Conservation (phyloP, 53 echinoderm and acorn worm species). For the Temnopleurus reevesii region DNA sequence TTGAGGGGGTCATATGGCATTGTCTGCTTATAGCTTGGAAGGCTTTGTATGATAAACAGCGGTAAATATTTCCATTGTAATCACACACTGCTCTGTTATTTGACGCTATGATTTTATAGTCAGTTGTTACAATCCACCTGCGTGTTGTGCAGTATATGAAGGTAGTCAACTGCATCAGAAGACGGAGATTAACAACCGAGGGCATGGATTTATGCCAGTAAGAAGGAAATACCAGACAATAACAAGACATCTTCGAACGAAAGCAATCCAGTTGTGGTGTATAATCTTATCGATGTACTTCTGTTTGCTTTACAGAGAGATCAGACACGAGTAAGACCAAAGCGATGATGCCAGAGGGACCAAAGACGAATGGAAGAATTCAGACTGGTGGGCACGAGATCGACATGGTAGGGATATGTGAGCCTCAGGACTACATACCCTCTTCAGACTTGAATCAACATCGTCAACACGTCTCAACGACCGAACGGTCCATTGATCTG, state of each 20-base stretch:
- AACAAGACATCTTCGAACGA: not conserved
- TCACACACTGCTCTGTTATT: not conserved
- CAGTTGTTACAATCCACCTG: not conserved
- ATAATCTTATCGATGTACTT: not conserved
- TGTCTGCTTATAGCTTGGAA: not conserved
- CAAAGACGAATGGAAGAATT: slow-evolving; percentile 15
- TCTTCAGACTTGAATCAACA: not conserved
- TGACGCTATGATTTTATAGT: not conserved
- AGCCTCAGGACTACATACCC: not conserved
- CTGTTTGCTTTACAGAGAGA: slow-evolving; percentile 28
- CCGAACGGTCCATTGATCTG: not conserved
- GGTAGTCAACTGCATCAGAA: not conserved
- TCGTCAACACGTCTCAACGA: not conserved
- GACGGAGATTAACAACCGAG: not conserved
- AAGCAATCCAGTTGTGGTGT: not conserved
- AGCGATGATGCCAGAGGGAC: slow-evolving; percentile 5
- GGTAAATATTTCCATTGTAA: slow-evolving; percentile 1
- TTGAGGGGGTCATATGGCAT: not conserved
- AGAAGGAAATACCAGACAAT: not conserved
- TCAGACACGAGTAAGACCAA: not conserved
- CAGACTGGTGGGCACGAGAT: not conserved
- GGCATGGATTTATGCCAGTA: not conserved
- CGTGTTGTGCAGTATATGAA: not conserved
- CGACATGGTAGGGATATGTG: not conserved
- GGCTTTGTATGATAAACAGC: not conserved